A percentile compares a stretch with the other conserved stretches of the same genome.
phyloP scores from a whole-genome alignment of 2,888 invertebrate species.

The Catocala sponsa region DNA sequence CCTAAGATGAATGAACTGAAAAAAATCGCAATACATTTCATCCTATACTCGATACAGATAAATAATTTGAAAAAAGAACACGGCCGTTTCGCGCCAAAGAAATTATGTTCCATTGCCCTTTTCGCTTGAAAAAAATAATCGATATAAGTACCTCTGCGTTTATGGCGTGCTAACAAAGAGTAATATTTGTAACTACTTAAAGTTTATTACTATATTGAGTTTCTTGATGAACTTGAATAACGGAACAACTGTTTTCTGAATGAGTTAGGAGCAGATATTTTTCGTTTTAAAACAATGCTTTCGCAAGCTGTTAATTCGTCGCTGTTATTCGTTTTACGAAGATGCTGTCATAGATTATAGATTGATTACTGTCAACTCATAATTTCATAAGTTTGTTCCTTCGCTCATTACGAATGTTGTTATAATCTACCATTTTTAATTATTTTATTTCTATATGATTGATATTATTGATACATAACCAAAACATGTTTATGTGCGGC shows the following conservation, averaged over 20 bases:
- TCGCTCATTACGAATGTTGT: too few relatives aligned
- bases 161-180: neutral
- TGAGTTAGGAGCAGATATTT: neutral
- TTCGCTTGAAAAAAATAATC: neutral
- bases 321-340: too few relatives aligned
- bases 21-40: slow-evolving; percentile 35
- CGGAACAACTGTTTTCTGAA: neutral
- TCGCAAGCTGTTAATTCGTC: too few relatives aligned
- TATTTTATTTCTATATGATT: too few relatives aligned
- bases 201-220: neutral
- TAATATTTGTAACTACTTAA: neutral
- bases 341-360: too few relatives aligned
- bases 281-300: too few relatives aligned
- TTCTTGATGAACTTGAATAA: neutral
- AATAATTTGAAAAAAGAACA: slow-evolving; percentile 15
- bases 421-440: too few relatives aligned
- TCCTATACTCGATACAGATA: slow-evolving; percentile 34
- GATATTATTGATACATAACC: too few relatives aligned
- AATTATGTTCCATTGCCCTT: neutral
- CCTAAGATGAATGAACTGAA: slow-evolving; percentile 65
- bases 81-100: neutral
- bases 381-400: too few relatives aligned
- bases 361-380: too few relatives aligned
- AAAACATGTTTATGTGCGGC: too few relatives aligned
- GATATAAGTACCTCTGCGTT: too few relatives aligned